Conservation (phyloP, 2,888 invertebrate species). For the Graphium colonna region DNA sequence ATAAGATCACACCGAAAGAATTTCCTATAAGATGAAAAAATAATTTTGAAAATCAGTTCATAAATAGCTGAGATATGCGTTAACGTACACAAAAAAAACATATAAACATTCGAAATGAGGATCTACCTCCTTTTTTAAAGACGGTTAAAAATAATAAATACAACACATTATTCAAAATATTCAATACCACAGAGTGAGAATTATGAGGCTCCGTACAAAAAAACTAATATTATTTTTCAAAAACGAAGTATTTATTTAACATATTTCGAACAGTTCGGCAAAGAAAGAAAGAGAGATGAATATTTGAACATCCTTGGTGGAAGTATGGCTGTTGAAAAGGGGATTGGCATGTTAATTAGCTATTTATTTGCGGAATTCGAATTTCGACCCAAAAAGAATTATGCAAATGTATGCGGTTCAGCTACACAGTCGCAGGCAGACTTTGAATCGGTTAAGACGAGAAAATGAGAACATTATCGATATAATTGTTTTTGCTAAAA, state of each 20-base stretch:
- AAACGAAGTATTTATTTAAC: not conserved
- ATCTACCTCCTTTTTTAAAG: no score
- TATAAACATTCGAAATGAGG: no score
- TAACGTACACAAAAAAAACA: no score
- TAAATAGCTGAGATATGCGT: no score
- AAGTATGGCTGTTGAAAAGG: not conserved
- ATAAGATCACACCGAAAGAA: no score
- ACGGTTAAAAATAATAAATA: no score
- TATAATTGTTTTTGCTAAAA: constrained; percentile 8
- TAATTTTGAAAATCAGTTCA: no score
- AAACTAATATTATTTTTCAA: not conserved
- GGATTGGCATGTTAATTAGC: constrained; percentile 7
- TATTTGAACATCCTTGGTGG: not conserved
- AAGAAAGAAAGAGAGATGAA: not conserved
- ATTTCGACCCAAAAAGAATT: constrained; percentile 10
- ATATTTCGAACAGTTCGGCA: no score
- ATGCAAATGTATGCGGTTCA: constrained; percentile 9
- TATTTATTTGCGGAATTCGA: constrained; percentile 7
- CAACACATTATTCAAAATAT: not conserved
- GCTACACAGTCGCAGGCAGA: not conserved
- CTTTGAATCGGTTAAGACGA: not conserved
- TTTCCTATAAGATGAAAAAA: no score
- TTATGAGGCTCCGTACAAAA: no score
- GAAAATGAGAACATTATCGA: constrained; percentile 2
- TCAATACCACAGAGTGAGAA: no score